Base-by-base conservation (phyloP, 2,113 vertebrate genomes). In the Takifugu bimaculatus region DNA sequence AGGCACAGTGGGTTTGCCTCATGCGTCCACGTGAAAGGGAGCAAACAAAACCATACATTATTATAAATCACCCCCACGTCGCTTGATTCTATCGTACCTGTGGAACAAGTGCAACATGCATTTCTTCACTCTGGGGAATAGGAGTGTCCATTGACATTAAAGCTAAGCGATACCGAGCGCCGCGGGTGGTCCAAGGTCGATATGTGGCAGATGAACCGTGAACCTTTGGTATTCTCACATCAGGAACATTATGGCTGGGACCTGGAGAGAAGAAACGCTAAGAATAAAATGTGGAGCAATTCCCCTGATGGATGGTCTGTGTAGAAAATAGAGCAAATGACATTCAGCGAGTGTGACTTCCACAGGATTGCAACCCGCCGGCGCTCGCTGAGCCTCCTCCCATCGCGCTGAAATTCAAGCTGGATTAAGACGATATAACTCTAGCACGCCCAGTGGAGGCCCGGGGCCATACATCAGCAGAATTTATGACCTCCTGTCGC, bases 201-300 rank as follows among this genome's bases (percentile, higher is more conserved):
- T 59, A 57, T 57, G 77, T 15, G 58, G 68, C 67, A 53, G 68
- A 69, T 70, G 74, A 79, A 83, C 62, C 52, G 32, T 75, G 68
- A 71, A 75, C 77, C 66, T 81, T 80, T 71, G 78, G 65, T 74
- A 72, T 75, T 85, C 81, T 70, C 72, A 77, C 77, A 81, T 85
- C 73, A 77, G 80, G 80, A 78, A 71, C 74, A 75, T 85, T 79
- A 79, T 66, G 27, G 39, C 39, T 50, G 59, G 56, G 70, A 60
- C 74, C 70, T 59, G 55, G 55, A 70, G 78, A 74, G 80, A 79
- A 65, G 45, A 70, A 78, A 78, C 54, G 70, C 85, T 87, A 90
- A 90, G 79, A 90, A 90, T 90, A 92, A 90, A 84, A 90, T 88
- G 74, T 91, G 77, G 91, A 86, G 72, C 81, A 71, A 79, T 79